These are phyloP conservation scores for Alaudala cheleensis DNA, from an alignment of 2,113 vertebrate species.

Conservation along the genomic window DNA sequence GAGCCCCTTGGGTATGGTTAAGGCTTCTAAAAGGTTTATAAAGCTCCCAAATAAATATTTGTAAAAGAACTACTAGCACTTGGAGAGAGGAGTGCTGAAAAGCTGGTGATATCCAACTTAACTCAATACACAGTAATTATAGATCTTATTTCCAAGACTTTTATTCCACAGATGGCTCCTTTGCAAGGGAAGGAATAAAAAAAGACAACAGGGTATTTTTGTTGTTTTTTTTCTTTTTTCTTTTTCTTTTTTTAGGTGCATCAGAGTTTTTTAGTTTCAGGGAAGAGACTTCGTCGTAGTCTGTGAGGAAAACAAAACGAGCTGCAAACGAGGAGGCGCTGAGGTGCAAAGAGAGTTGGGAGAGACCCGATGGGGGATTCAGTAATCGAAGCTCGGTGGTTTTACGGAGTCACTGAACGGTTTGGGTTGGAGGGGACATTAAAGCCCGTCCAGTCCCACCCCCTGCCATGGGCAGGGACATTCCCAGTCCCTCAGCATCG, in stretches of 20 bases:
- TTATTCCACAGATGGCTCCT: not conserved
- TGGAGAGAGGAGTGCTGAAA: not conserved
- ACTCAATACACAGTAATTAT: not conserved
- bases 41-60: slow-evolving; percentile 1
- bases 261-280: not conserved
- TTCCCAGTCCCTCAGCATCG: not conserved
- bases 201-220: not conserved
- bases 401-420: accelerated
- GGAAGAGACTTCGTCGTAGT: accelerated
- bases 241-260: too few species aligned
- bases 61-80: not conserved
- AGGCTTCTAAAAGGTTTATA: not conserved
- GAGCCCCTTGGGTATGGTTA: not conserved
- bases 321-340: not conserved
- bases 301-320: not conserved
- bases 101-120: not conserved
- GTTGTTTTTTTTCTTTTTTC: accelerated
- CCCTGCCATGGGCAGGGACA: not conserved
- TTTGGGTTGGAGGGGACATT: not conserved
- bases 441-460: not conserved
- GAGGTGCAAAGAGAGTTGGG: not conserved
- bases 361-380: not conserved
- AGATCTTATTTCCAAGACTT: not conserved
- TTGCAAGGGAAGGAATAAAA: not conserved
- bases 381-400: not conserved